phyloP scores from a whole-genome alignment of 35 echinoderm and acorn worm genomes.

The Ptychodera flava region DNA sequence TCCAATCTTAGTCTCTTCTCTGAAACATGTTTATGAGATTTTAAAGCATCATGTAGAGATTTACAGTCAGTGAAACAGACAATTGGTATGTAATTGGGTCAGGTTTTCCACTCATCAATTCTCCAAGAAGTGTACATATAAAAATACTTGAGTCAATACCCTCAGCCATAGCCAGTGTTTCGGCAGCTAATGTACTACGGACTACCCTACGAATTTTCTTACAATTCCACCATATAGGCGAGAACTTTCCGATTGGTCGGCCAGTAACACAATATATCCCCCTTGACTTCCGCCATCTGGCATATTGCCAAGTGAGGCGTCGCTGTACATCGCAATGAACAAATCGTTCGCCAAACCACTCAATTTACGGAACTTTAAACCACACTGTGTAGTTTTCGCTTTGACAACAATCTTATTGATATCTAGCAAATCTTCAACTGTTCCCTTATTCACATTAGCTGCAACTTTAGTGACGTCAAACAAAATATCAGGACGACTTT shows the following conservation, averaged over 20 bases:
- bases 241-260: constrained; percentile 15
- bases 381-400: not conserved
- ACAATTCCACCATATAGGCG: constrained; percentile 31
- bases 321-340: constrained; percentile 38
- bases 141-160: constrained; percentile 22
- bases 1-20: constrained; percentile 19
- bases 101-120: not conserved
- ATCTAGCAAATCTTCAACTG: constrained; percentile 7
- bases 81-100: constrained; percentile 2
- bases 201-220: constrained; percentile 38
- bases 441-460: constrained; percentile 12
- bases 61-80: constrained; percentile 33
- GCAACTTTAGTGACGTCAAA: constrained; percentile 25
- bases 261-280: constrained; percentile 34
- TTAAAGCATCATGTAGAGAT: constrained; percentile 18
- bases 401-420: constrained; percentile 14
- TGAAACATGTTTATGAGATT: constrained; percentile 9
- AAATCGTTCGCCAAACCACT: constrained; percentile 29
- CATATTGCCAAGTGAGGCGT: constrained; percentile 46
- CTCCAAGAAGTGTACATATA: constrained; percentile 27
- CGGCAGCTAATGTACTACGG: constrained; percentile 22
- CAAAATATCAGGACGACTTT: constrained; percentile 24
- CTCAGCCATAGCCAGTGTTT: constrained; percentile 21
- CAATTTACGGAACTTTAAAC: constrained; percentile 8
- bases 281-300: constrained; percentile 45